These are phyloP conservation scores for Lateolabrax maculatus DNA, from an alignment of 2,797 vertebrate genomes.

Conservation along the genomic window DNA sequence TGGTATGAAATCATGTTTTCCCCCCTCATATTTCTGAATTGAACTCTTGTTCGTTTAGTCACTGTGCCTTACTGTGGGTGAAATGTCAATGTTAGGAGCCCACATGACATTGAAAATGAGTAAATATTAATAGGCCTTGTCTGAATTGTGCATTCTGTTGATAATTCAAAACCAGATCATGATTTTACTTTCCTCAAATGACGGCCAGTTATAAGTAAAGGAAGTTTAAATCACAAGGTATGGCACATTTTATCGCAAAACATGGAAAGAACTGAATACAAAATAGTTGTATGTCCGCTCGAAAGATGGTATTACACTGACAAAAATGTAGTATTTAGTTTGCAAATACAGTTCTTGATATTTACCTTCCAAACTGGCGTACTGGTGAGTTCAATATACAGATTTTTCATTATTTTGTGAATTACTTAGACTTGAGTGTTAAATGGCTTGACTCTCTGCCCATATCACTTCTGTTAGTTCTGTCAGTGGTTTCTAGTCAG, in stretches of 20 bases:
- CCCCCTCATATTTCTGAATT: slow-evolving; percentile 49
- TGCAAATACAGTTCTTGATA: slow-evolving; percentile 44
- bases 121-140: slow-evolving; percentile 27
- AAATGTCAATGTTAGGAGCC: slow-evolving; percentile 68
- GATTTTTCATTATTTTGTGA: slow-evolving; percentile 65
- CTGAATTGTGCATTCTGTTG: slow-evolving; percentile 26
- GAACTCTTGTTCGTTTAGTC: slow-evolving; percentile 78
- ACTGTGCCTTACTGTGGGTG: slow-evolving; percentile 88
- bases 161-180: slow-evolving; percentile 39
- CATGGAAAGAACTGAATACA: slow-evolving; percentile 19
- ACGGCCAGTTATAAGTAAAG: background rate
- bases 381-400: slow-evolving; percentile 74
- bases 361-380: slow-evolving; percentile 75
- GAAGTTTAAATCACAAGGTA: slow-evolving; percentile 7
- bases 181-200: slow-evolving; percentile 11
- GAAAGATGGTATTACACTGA: slow-evolving; percentile 48
- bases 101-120: slow-evolving; percentile 56
- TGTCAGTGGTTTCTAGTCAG: slow-evolving; percentile 85
- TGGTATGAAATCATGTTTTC: slow-evolving; percentile 33
- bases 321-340: slow-evolving; percentile 56
- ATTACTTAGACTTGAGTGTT: slow-evolving; percentile 79
- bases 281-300: slow-evolving; percentile 37
- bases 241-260: slow-evolving; percentile 52
- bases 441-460: slow-evolving; percentile 82
- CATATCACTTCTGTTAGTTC: slow-evolving; percentile 80